A percentile compares a stretch with the other conserved stretches of the same genome.
Evolutionary conservation across 2,113 vertebrate species (phyloP).

Genomic region (Xenopus laevis): DNA sequence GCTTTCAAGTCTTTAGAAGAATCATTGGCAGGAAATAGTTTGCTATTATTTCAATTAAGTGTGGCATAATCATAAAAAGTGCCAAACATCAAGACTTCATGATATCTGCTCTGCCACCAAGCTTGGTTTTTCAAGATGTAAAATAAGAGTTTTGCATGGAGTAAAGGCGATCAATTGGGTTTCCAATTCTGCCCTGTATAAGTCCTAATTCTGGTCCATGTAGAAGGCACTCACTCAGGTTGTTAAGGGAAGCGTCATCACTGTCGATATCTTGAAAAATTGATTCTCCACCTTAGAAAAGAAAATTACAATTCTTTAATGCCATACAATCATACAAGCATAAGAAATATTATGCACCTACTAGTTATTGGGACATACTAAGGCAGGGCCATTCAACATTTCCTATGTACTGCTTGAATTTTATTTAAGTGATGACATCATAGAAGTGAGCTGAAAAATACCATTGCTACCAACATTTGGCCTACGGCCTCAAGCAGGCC

Average conservation of each 20-base stretch:
- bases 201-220: slow-evolving; percentile 71
- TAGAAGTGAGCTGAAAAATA: too few species aligned
- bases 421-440: too few species aligned
- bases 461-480: too few species aligned
- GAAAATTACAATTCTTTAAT: background rate
- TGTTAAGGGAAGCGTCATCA: slow-evolving; percentile 78
- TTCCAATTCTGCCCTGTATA: slow-evolving; percentile 74
- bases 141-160: slow-evolving; percentile 99
- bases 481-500: too few species aligned
- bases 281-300: slow-evolving; percentile 75
- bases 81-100: background rate
- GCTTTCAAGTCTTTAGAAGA: too few species aligned
- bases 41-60: too few species aligned
- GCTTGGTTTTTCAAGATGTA: slow-evolving; percentile 73
- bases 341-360: too few species aligned
- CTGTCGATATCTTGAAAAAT: slow-evolving; percentile 80
- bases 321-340: too few species aligned
- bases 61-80: slow-evolving; percentile 5
- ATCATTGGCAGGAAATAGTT: too few species aligned
- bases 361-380: too few species aligned
- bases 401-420: too few species aligned
- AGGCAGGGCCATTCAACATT: too few species aligned
- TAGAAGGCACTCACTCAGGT: slow-evolving; percentile 78
- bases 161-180: slow-evolving; percentile 93
- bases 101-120: background rate